These are phyloP conservation scores for Drosophila affinis DNA, from an alignment of 2,888 invertebrate species.

Conservation along the genomic window DNA sequence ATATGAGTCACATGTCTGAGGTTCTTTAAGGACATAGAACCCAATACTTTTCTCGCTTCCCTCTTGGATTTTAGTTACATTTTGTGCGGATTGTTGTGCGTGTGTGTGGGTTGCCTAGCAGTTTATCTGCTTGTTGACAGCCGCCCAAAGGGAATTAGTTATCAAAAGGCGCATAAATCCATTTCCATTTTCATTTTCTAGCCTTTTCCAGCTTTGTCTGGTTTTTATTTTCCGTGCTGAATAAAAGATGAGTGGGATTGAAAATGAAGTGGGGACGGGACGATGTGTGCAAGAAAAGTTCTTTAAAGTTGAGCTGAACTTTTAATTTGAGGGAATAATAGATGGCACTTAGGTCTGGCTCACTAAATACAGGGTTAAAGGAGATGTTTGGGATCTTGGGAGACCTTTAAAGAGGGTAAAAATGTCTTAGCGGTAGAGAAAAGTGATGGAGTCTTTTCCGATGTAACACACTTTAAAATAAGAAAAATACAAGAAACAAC, in stretches of 20 bases:
- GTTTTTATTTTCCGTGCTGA: slow-evolving; percentile 32
- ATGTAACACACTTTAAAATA: no score
- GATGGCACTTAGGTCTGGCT: neutral
- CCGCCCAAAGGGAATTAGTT: slow-evolving; percentile 80
- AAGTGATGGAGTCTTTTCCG: no score
- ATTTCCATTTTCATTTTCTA: slow-evolving; percentile 57
- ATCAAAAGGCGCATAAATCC: slow-evolving; percentile 78
- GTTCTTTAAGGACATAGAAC: slow-evolving; percentile 38
- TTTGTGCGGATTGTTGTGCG: neutral
- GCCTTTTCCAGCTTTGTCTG: slow-evolving; percentile 22
- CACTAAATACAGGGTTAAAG: neutral
- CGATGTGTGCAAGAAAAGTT: neutral
- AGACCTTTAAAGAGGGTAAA: neutral
- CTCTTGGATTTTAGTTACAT: slow-evolving; percentile 37
- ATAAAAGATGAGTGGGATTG: slow-evolving; percentile 65
- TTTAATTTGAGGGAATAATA: slow-evolving; percentile 1
- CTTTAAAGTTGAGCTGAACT: slow-evolving; percentile 1
- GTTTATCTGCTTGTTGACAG: slow-evolving; percentile 79
- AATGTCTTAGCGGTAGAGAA: neutral
- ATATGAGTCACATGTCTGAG: slow-evolving; percentile 49
- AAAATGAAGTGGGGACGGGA: slow-evolving; percentile 21
- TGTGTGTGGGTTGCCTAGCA: slow-evolving; percentile 54
- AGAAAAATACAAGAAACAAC: no score
- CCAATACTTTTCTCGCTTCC: slow-evolving; percentile 1
- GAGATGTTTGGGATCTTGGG: neutral